Base-by-base conservation (phyloP, 2,888 invertebrate genomes). In the Epinotia bilunana region DNA sequence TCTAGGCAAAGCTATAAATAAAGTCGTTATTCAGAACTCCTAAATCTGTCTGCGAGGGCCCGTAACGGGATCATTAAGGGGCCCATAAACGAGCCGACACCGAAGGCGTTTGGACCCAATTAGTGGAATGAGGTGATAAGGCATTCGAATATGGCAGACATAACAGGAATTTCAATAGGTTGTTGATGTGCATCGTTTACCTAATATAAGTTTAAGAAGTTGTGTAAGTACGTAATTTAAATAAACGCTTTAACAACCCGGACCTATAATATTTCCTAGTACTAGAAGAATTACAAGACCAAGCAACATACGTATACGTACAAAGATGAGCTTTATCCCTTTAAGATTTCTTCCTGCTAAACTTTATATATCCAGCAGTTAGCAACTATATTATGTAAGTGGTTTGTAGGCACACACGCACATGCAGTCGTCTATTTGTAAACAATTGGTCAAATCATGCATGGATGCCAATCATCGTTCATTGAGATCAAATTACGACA, bases 101-200 rank as follows among this genome's bases (percentile, higher is more conserved):
- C 65, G 58, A 69, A 58, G 68, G 68, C 69, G 69, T 60, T 58
- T 28, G 58, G 58, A 60, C 69, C 69, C 69, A 69, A 69, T 69
- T 60, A 69, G 58, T 69, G 43, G 60, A 69, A 69, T 46, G 43
- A 28, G 43, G n/a, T 69, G 23, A 69, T 58, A 58, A 69, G n/a
- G 58, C 43, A 58, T 57, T 43, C 23, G 9, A 60, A 46, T n/a
- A 60, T 46, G 18, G 9, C 16, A 68, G 33, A 55, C 57, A 39
- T 58, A 1, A 23, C 43, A 46, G 58, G 43, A 57, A 68, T 69
- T 58, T 61, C 7, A 61, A 61, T 33, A 33, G 61, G 61, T 61
- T 23, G 61, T 61, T 23, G 23, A 33, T 61, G 33, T 6, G 61
- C 61, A 9, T 23, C 16, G 60, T 60, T 33, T 60, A 9, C 11